Conservation (phyloP, 2,888 invertebrate genomes). For the Cremastinae sp. region DNA sequence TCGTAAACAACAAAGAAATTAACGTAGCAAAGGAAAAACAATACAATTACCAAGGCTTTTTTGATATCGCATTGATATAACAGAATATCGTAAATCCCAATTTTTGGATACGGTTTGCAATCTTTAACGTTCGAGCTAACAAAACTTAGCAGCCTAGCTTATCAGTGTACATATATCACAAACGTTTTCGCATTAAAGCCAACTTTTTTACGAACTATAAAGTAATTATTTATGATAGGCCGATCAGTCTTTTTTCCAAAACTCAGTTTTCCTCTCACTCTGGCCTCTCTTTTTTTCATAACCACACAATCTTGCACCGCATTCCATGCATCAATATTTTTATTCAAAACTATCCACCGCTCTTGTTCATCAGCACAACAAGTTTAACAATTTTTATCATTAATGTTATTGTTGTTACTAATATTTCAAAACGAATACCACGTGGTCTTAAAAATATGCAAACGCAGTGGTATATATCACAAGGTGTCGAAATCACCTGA, state of each 20-base stretch:
- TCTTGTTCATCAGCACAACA: conserved; percentile 44
- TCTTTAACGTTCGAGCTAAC: conserved; percentile 34
- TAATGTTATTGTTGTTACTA: conserved; percentile 15
- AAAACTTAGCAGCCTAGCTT: conserved; percentile 67
- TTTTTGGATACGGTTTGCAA: conserved; percentile 28
- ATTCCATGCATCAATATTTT: conserved; percentile 30
- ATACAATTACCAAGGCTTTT: conserved; percentile 16
- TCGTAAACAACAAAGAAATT: conserved; percentile 37
- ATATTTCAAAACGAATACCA: conserved; percentile 33
- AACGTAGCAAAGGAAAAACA: conserved; percentile 21
- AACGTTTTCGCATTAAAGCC: conserved; percentile 55
- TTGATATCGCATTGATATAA: conserved; percentile 34
- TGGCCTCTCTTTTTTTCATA: conserved; percentile 56
- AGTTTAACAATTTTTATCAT: conserved; percentile 39
- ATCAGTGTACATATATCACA: conserved; percentile 73
- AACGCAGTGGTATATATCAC: conserved; percentile 54
- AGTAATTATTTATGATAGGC: conserved; percentile 67
- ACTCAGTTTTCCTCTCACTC: conserved; percentile 57
- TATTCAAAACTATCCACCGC: conserved; percentile 44
- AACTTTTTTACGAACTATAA: conserved; percentile 61
- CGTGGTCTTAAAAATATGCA: conserved; percentile 34
- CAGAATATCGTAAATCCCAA: conserved; percentile 37
- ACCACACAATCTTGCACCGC: conserved; percentile 49
- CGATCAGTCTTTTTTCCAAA: conserved; percentile 72
- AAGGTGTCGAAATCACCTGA: conserved; percentile 40